Base-by-base conservation (phyloP, 2,888 invertebrate species). In the Pristionchus maxplancki region DNA sequence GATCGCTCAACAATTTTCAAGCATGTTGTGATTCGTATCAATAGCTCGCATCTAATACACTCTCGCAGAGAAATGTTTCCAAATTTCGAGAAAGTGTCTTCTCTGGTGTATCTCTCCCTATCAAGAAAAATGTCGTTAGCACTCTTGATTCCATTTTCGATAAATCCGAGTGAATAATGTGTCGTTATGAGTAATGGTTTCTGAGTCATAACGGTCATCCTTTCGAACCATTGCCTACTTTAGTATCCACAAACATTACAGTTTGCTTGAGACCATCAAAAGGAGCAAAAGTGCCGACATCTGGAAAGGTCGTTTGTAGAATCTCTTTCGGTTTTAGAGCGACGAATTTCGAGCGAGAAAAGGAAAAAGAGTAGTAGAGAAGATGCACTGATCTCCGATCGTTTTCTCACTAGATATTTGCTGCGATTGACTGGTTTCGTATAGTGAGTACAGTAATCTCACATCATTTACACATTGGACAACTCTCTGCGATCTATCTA, bases 191-290 rank as follows among this genome's bases (percentile, higher is more conserved):
- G 67, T 15, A 67, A 67, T 34, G n/a, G 67, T 34, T 5, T 11
- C n/a, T 74, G 74, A 74, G 40, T 74, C 40, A 74, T n/a, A 74
- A 40, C n/a, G 6, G 74, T 24, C 74, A 40, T 40, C 74, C 74
- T 74, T 74, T 74, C 74, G 8, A 40, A 40, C 8, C 11, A n/a
- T 74, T 24, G n/a, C 31, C 2, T 13, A 17, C 67, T 71, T 34
- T 71, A 17, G 74, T 74, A 74, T 34, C 6, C 9, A 40, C 74
- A 74, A 74, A 74, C 74, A 74, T 20, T 74, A 74, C 74, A 74
- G 24, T 74, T 37, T 74, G 74, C 40, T 11, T 44, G 74, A 20
- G 24, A 11, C 67, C 31, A 67, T 67, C 67, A 67, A 34, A 67
- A 50, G 34, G 67, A 17, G 34, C n/a, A 67, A 28, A 67, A 34